Base-by-base conservation (phyloP, 2,888 invertebrate genomes). In the Ophion costatus region DNA sequence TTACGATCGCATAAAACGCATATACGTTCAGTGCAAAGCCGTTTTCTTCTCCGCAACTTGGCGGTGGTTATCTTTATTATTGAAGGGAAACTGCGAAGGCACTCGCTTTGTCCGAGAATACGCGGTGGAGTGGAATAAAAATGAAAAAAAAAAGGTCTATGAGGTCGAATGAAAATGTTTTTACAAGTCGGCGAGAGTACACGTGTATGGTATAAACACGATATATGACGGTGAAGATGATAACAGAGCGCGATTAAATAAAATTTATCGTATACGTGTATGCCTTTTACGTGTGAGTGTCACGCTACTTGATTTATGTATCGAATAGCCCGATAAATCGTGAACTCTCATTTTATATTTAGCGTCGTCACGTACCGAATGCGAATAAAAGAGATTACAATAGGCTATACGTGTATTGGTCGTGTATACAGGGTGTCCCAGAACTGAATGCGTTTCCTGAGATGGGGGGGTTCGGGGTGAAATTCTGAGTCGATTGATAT, bases 1-100 rank as follows among this genome's bases (percentile, higher is more conserved):
- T 90, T 90, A 90, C 89, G 88, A 88, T 88, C 90, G 83, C 88
- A 87, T 90, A 90, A 90, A 91, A 87, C 75, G 79, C 29, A 38
- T 38, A 20, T 10, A 71, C 83, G 79, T 79, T 67, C 74, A 61
- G 71, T 67, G 14, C 45, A 80, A 74, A 59, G 76, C 76, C 66
- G 51, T 73, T 56, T 59, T 42, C n/a, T 51, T 38, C 42, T 74
- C 56, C 38, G 11, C 29, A 20, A 56, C 66, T 24, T 38, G 38
- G 42, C 11, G 10, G 11, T n/a, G 4, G 66, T 76, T 76, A 20
- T 64, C 57, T 57, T 57, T 20, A 42, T 77, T 59, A 45, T 69
- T 77, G n/a, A 70, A 78, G 69, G 70, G 51, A 78, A 78, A 69
- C 20, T 10, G 29, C 22, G 42, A 77, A 78, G 69, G 69, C 69